Base-by-base conservation (phyloP, 2,797 vertebrate species). In the Tauraco hartlaubi region DNA sequence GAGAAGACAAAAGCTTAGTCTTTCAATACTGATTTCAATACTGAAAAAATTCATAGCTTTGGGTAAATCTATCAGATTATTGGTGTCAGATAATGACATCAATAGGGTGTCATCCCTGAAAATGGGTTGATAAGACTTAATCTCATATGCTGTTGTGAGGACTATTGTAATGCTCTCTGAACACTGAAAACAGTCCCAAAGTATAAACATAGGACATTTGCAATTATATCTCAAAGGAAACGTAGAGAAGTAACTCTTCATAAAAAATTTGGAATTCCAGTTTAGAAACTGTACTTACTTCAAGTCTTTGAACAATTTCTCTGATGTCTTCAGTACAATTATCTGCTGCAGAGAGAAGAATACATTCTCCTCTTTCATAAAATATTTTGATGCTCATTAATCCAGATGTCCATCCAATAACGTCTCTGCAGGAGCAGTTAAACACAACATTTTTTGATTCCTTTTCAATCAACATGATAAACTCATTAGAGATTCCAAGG, bases 391-490 rank as follows among this genome's bases (percentile, higher is more conserved):
- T 99, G 93, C 98, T 99, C 98, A 99, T 98, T 97, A 99, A 96
- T 92, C 99, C 99, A 81, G 99, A 99, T 1, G 99, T 99, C 99
- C 99, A 99, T 43, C 99, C 99, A 63, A 99, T 99, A 89, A 99
- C 99, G 67, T 99, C 99, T 66, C 99, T 98, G 96, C 99, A 99
- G 91, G 99, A 99, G 96, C 99, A 99, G 98, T 99, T 99, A 94
- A 99, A 99, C 23, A 99, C 98, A 52, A 99, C 99, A 2, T 99
- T 99, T 98, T 98, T 99, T 13, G 99, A 99, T 37, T 99, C 99
- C 96, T 99, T 99, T 95, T 99, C 99, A 52, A 99, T 99, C 82
- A 99, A 97, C 97, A 99, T 98, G 26, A 99, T 99, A 94, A 99
- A 99, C 96, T 99, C 99, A 39, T 99, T 99, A 90, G 99, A 99